Percentiles rank a stretch among this genome's conserved stretches.
Evolutionary conservation across 1,140 invertebrate genomes (phyloP).

Genomic region (Ceratina calcarata): DNA sequence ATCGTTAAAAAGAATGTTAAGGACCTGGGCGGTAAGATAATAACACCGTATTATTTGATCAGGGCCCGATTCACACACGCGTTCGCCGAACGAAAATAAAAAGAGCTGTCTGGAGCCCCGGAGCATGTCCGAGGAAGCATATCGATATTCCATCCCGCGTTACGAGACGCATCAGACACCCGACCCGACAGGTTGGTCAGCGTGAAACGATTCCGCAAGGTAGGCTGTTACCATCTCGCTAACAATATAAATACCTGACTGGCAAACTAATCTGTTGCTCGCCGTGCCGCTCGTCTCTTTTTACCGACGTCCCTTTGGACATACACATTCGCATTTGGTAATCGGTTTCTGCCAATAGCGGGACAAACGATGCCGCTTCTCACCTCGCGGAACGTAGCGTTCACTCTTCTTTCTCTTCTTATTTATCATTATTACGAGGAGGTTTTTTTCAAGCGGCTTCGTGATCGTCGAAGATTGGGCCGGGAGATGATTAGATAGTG

Average conservation of each 20-base stretch:
- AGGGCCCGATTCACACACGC: background rate
- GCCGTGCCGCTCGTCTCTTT: conserved; percentile 6
- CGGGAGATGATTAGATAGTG: conserved; percentile 48
- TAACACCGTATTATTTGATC: conserved; percentile 26
- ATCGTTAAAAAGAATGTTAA: background rate
- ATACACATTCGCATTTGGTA: conserved; percentile 21
- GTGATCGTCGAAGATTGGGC: conserved; percentile 25
- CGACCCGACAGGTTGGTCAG: conserved; percentile 14
- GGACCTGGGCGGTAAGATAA: background rate
- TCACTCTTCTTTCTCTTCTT: conserved; percentile 13
- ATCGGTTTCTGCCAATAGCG: conserved; percentile 24
- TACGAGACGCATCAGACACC: conserved; percentile 24
- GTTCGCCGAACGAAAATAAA: background rate
- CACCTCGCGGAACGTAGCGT: background rate
- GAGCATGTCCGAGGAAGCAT: background rate
- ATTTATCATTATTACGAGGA: conserved; percentile 38
- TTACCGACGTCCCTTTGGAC: background rate
- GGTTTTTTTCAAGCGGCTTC: conserved; percentile 10
- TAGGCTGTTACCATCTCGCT: conserved; percentile 10
- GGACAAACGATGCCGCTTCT: conserved; percentile 9
- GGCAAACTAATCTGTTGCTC: conserved; percentile 21
- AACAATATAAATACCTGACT: conserved; percentile 41
- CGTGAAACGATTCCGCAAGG: conserved; percentile 36
- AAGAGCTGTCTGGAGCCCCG: background rate
- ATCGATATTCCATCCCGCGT: conserved; percentile 28